A percentile compares a stretch with the other conserved stretches of the same genome.
phyloP scores from a whole-genome alignment of 2,888 invertebrate species.

The Trimorus sp. region DNA sequence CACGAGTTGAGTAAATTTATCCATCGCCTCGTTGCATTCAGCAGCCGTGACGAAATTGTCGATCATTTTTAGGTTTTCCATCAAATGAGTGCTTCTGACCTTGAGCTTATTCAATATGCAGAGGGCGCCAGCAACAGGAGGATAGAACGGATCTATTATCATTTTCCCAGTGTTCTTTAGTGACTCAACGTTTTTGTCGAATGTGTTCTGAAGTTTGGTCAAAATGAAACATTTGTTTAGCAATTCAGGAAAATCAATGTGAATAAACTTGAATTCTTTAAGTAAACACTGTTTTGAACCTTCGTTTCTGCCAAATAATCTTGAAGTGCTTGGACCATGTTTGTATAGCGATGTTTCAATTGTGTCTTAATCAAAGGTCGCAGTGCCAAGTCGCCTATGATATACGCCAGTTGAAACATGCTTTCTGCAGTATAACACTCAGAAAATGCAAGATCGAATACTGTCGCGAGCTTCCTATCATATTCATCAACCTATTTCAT shows the following conservation, averaged over 20 bases:
- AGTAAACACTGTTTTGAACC: background rate
- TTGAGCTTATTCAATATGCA: slow-evolving; percentile 88
- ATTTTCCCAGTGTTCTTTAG: slow-evolving; percentile 62
- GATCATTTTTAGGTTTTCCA: slow-evolving; percentile 85
- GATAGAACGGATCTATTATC: slow-evolving; percentile 86
- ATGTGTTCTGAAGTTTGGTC: slow-evolving; percentile 36
- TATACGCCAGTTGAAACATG: slow-evolving; percentile 86
- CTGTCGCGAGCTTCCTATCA: no score
- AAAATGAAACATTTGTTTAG: slow-evolving; percentile 3
- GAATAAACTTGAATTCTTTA: background rate
- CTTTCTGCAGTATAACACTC: slow-evolving; percentile 85
- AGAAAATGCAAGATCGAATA: no score
- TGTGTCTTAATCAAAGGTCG: slow-evolving; percentile 89
- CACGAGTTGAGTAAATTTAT: slow-evolving; percentile 66
- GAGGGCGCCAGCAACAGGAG: slow-evolving; percentile 89
- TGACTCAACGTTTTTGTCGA: slow-evolving; percentile 70
- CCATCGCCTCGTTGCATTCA: no score
- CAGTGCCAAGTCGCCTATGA: slow-evolving; percentile 88
- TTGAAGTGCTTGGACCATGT: slow-evolving; percentile 86
- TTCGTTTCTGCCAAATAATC: slow-evolving; percentile 82
- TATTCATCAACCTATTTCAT: no score
- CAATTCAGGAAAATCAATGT: slow-evolving; percentile 1
- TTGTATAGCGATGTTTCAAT: slow-evolving; percentile 86
- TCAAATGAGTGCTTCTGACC: slow-evolving; percentile 84
- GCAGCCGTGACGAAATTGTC: slow-evolving; percentile 84